phyloP scores from a whole-genome alignment of 2,888 invertebrate species.

The Cybosia mesomella region DNA sequence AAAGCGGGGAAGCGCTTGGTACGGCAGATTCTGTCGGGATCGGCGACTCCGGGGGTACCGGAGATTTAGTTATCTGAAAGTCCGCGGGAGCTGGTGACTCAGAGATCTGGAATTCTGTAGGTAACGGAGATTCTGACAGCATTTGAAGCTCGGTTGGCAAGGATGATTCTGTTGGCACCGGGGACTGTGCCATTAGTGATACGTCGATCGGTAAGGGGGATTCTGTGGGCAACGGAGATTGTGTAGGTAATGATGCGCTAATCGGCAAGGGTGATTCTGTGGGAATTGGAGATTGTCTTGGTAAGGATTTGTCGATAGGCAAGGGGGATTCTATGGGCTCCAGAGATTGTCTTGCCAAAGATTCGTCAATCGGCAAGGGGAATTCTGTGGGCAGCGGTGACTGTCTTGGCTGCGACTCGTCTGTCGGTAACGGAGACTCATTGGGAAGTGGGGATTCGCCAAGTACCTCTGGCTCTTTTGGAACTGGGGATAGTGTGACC shows the following conservation, averaged over 20 bases:
- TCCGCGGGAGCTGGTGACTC: slow-evolving; percentile 46
- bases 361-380: slow-evolving; percentile 39
- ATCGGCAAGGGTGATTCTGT: slow-evolving; percentile 46
- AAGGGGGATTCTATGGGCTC: slow-evolving; percentile 37
- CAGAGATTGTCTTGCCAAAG: slow-evolving; percentile 24
- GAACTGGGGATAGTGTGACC: slow-evolving; percentile 43
- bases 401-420: slow-evolving; percentile 39
- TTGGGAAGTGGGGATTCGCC: slow-evolving; percentile 43
- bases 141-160: slow-evolving; percentile 27
- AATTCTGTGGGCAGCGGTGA: slow-evolving; percentile 47
- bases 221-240: slow-evolving; percentile 47
- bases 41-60: slow-evolving; percentile 46
- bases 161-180: slow-evolving; percentile 37
- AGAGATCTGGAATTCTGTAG: slow-evolving; percentile 36
- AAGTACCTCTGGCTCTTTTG: slow-evolving; percentile 46
- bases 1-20: slow-evolving; percentile 49
- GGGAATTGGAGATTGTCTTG: slow-evolving; percentile 35
- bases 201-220: slow-evolving; percentile 45
- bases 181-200: slow-evolving; percentile 24
- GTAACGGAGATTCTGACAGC: slow-evolving; percentile 29
- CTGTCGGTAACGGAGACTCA: slow-evolving; percentile 48
- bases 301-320: slow-evolving; percentile 22
- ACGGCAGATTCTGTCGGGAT: slow-evolving; percentile 45
- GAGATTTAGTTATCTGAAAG: slow-evolving; percentile 51
- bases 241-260: slow-evolving; percentile 41